Conservation (phyloP, 2,797 vertebrate species). For the Sphaeramia orbicularis region DNA sequence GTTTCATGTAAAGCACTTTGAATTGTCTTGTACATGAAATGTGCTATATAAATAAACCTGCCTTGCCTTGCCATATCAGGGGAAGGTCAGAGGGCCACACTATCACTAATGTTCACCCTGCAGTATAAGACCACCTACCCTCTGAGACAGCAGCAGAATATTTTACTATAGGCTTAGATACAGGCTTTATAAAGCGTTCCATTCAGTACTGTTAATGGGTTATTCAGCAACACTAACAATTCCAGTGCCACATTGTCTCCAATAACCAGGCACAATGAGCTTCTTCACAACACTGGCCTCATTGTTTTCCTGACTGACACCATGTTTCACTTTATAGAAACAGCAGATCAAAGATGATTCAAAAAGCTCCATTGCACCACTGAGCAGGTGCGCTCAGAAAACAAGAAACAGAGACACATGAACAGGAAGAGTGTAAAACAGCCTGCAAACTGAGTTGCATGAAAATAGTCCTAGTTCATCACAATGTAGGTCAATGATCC, state of each 20-base stretch:
- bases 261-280: conserved; percentile 63
- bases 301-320: conserved; percentile 68
- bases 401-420: too few relatives aligned
- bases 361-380: not conserved
- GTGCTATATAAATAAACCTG: too few relatives aligned
- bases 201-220: conserved; percentile 66
- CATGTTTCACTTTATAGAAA: conserved; percentile 44
- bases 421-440: not conserved
- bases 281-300: conserved; percentile 62
- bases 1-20: too few relatives aligned
- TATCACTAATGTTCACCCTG: conserved; percentile 18
- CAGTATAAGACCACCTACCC: conserved; percentile 17
- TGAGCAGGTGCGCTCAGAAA: not conserved
- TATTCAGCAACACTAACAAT: conserved; percentile 68
- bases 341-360: conserved; percentile 18
- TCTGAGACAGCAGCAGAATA: conserved; percentile 26
- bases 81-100: conserved; percentile 18
- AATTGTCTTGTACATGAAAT: too few relatives aligned
- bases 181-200: conserved; percentile 44
- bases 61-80: too few relatives aligned
- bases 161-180: conserved; percentile 30
- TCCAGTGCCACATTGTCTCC: conserved; percentile 55
- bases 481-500: too few relatives aligned
- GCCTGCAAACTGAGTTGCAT: not conserved
- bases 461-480: not conserved